A percentile compares a stretch with the other conserved stretches of the same genome.
phyloP scores from a whole-genome alignment of 1,140 invertebrate genomes.

The Lethrus apterus region DNA sequence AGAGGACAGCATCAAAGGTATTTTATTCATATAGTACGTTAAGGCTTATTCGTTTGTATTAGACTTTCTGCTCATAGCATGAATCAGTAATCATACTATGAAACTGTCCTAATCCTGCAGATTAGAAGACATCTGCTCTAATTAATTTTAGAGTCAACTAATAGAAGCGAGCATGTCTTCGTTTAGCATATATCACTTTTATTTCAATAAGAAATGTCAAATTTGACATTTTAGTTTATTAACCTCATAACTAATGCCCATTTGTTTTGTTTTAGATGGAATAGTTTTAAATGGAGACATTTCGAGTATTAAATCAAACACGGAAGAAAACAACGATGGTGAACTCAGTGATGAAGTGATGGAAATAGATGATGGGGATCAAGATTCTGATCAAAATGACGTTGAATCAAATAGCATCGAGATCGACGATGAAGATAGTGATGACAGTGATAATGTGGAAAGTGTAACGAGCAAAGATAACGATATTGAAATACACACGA shows the following conservation, averaged over 20 bases:
- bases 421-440: conserved; percentile 21
- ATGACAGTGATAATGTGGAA: conserved; percentile 13
- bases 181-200: too few species aligned
- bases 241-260: background rate
- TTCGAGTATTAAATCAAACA: conserved; percentile 22
- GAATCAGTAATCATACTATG: too few species aligned
- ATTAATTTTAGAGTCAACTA: too few species aligned
- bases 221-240: too few species aligned
- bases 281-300: conserved; percentile 40
- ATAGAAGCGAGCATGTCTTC: too few species aligned
- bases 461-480: conserved; percentile 15
- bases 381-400: conserved; percentile 24
- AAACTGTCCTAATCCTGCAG: too few species aligned
- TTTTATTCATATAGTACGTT: conserved; percentile 7
- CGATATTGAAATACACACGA: conserved; percentile 17
- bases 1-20: conserved; percentile 33
- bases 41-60: too few species aligned
- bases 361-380: conserved; percentile 19
- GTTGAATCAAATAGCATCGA: conserved; percentile 22
- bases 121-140: too few species aligned
- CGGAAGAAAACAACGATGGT: conserved; percentile 13
- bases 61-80: too few species aligned
- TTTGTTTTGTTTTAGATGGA: conserved; percentile 31
- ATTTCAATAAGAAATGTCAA: too few species aligned
- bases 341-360: conserved; percentile 11